phyloP scores from a whole-genome alignment of 2,113 vertebrate species.

The Vidua macroura region DNA sequence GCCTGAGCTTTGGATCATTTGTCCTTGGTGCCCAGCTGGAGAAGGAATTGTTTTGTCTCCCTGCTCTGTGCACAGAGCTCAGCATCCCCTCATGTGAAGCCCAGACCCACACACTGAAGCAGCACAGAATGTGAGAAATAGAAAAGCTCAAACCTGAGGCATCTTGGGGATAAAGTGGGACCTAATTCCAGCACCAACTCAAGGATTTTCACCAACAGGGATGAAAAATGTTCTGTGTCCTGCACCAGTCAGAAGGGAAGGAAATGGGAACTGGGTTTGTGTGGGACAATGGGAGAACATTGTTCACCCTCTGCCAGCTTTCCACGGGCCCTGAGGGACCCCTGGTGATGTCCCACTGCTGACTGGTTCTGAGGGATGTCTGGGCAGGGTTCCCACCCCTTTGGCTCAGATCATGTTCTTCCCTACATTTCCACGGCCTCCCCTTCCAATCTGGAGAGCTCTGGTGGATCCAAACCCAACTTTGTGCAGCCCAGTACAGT shows the following conservation, averaged over 20 bases:
- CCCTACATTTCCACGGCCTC: not conserved
- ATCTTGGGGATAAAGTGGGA: not conserved
- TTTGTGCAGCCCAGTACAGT: not conserved
- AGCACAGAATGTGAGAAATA: not conserved
- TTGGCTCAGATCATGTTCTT: not conserved
- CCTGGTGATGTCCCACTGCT: not conserved
- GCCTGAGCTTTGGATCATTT: no score
- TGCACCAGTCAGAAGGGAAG: not conserved
- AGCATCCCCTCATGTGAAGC: not conserved
- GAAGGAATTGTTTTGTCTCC: no score
- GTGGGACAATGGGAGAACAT: fast-evolving
- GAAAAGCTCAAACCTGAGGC: not conserved
- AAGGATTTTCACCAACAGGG: not conserved
- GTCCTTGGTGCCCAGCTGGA: no score
- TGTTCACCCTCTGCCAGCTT: not conserved
- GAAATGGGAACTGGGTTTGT: not conserved
- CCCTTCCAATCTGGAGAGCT: not conserved
- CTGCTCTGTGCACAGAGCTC: no score
- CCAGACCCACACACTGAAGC: not conserved
- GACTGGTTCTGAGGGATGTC: not conserved
- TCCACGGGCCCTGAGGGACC: not conserved
- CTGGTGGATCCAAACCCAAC: not conserved
- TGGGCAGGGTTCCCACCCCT: not conserved
- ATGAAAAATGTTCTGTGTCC: not conserved
- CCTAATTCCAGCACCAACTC: not conserved